Base-by-base conservation (phyloP, 2,797 vertebrate species). In the Emydoidea blandingii region DNA sequence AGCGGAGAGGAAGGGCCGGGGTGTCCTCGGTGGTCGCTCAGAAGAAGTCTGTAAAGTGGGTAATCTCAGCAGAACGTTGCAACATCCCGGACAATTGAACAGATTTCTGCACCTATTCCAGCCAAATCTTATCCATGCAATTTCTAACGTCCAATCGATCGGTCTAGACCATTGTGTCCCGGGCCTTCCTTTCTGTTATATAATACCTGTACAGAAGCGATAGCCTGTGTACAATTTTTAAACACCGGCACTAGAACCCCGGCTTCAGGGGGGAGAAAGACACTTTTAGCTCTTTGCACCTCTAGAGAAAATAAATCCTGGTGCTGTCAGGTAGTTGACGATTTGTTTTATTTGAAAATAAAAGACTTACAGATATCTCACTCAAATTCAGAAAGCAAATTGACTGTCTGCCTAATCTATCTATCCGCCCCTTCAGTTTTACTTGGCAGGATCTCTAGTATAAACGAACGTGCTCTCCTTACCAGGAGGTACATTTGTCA, bases 291-390 rank as follows among this genome's bases (percentile, higher is more conserved):
- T 16, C n/a, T 54, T 25, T n/a, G 52, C 31, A 2, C 8, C 50
- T 27, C 54, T 1, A 3, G 57, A 89, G 9, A 41, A 0, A 74
- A 34, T 50, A 5, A 83, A 84, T 31, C 81, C 8, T 3, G 74
- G 8, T n/a, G 76, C 31, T 44, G 86, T 5, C 49, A 23, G 2
- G 49, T 53, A 34, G 49, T 21, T 5, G 49, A 0, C 3, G 37
- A 1, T 4, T 44, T 0, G 6, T 21, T 86, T 29, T 92, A 0
- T 12, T 9, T 2, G 83, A 23, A 62, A 37, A 16, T 0, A 74
- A 7, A 62, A 78, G 57, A 57, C 91, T 18, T 12, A 23, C 65
- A 18, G 81, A 59, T 50, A 0, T 14, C 8, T 49, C 44, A 31
- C 47, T 31, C 14, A 31, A 8, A 49, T 31, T 29, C 74, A 49